Conservation (phyloP, 2,797 vertebrate genomes). For the Dallia pectoralis region DNA sequence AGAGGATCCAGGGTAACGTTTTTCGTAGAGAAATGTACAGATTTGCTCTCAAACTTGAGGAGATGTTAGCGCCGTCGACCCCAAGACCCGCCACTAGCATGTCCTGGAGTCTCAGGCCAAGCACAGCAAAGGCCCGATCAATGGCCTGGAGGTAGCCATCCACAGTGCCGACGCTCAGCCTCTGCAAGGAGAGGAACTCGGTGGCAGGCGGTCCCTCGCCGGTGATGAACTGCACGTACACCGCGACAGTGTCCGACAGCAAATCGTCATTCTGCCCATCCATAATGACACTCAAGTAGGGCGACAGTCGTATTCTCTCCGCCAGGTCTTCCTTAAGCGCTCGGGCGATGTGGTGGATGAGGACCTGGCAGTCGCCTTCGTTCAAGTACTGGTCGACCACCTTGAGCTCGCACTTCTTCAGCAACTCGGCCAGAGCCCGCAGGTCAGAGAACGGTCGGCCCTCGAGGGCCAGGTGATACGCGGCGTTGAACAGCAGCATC, state of each 20-base stretch:
- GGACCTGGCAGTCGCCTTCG: conserved; percentile 91
- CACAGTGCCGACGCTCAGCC: conserved; percentile 80
- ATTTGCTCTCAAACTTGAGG: conserved; percentile 83
- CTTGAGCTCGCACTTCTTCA: conserved; percentile 94
- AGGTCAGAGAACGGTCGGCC: conserved; percentile 92
- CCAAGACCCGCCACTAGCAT: conserved; percentile 87
- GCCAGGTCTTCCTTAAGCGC: conserved; percentile 90
- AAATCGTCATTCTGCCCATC: conserved; percentile 89
- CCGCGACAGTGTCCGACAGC: conserved; percentile 87
- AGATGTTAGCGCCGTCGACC: conserved; percentile 86
- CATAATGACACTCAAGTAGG: conserved; percentile 91
- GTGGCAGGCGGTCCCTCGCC: conserved; percentile 86
- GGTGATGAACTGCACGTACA: conserved; percentile 91
- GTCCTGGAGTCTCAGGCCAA: conserved; percentile 89
- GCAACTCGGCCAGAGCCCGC: conserved; percentile 87
- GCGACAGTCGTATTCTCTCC: conserved; percentile 91
- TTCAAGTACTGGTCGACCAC: conserved; percentile 99
- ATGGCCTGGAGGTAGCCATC: conserved; percentile 92
- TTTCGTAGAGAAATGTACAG: conserved; percentile 90
- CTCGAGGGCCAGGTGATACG: conserved; percentile 91
- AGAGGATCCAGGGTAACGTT: conserved; percentile 91
- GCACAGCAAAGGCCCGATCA: conserved; percentile 84
- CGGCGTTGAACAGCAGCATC: conserved; percentile 91
- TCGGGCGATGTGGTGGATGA: conserved; percentile 90
- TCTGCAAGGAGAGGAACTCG: conserved; percentile 92